These are phyloP conservation scores for Rhegmatorhina hoffmannsi DNA, from an alignment of 2,113 vertebrate species.

Conservation along the genomic window DNA sequence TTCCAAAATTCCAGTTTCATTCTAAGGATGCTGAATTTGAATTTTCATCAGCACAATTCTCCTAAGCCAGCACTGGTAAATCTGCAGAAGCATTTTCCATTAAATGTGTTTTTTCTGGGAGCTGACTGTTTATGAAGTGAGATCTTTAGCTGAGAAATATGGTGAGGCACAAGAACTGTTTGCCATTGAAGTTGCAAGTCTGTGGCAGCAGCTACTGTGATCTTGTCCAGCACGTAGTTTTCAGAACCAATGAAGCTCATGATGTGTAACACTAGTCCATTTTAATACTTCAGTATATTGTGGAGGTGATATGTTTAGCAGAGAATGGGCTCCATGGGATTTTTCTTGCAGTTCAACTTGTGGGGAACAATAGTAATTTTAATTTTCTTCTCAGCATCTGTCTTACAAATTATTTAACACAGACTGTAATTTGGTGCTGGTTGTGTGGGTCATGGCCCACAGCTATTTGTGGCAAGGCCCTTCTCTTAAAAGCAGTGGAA, in stretches of 20 bases:
- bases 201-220: background rate
- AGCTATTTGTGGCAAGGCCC: background rate
- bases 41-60: background rate
- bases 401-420: background rate
- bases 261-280: background rate
- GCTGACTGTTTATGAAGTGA: background rate
- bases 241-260: rapidly evolving
- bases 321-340: background rate
- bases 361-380: background rate
- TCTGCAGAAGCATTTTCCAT: background rate
- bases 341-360: background rate
- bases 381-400: background rate
- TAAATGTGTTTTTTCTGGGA: rapidly evolving
- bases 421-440: background rate
- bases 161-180: background rate
- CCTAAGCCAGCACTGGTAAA: background rate
- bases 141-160: background rate
- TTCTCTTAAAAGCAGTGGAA: background rate
- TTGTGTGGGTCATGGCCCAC: background rate
- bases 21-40: background rate
- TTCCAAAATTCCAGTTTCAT: background rate
- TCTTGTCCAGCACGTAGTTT: background rate
- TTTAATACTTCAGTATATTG: background rate
- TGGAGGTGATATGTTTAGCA: background rate
- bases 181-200: background rate